These are phyloP conservation scores for Brachypalpus laphriformis DNA, from an alignment of 2,888 invertebrate species.

Conservation along the genomic window DNA sequence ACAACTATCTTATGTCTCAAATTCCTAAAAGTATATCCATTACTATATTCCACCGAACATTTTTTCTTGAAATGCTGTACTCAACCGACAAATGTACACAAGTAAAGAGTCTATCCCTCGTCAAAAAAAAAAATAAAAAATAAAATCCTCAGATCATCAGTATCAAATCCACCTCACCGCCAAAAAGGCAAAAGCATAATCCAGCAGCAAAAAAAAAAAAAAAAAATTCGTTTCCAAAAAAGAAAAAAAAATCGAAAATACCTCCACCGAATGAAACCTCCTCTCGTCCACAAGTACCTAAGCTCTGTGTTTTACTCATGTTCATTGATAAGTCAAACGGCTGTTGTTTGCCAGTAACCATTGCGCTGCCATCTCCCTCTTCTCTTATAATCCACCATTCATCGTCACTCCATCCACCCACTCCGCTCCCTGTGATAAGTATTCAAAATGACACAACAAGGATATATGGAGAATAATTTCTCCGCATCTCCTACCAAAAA, in stretches of 20 bases:
- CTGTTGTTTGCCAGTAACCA: constrained; percentile 42
- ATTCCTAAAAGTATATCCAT: no score
- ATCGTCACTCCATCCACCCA: constrained; percentile 14
- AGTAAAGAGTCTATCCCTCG: not conserved
- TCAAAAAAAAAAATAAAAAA: constrained; percentile 11
- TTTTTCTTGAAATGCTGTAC: no score
- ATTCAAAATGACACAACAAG: constrained; percentile 21
- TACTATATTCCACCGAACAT: no score
- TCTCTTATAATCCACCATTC: constrained; percentile 24
- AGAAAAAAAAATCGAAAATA: constrained; percentile 5
- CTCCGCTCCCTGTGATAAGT: not conserved
- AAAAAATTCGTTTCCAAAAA: constrained; percentile 20
- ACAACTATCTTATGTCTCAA: no score
- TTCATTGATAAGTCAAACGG: constrained; percentile 70
- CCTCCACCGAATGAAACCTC: constrained; percentile 21
- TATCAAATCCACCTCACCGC: constrained; percentile 1
- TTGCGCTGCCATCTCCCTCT: not conserved
- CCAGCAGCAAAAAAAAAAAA: not conserved
- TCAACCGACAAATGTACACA: no score
- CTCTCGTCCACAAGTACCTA: constrained; percentile 25
- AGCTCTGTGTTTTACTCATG: constrained; percentile 55
- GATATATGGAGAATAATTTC: constrained; percentile 26
- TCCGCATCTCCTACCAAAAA: not conserved
- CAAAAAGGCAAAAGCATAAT: constrained; percentile 38
- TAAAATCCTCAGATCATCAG: constrained; percentile 24